A percentile compares a stretch with the other conserved stretches of the same genome.
Conservation (phyloP, 2,113 vertebrate species). For the Lepisosteus osseus region DNA sequence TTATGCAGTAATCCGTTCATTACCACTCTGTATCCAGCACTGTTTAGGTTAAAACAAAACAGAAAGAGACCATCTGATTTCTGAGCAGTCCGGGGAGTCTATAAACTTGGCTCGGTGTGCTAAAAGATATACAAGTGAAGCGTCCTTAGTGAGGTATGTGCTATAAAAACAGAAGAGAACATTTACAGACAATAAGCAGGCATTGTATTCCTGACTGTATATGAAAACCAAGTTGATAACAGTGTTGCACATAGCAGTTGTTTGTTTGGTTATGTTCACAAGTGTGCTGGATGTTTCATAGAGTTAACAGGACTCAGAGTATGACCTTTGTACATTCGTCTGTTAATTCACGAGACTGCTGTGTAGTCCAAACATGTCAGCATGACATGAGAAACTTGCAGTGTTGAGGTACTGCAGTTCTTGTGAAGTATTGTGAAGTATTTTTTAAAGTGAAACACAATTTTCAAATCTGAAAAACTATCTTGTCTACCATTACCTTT, state of each 20-base stretch:
- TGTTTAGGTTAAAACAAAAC: constrained; percentile 29
- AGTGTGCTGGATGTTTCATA: constrained; percentile 17
- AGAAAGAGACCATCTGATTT: not conserved
- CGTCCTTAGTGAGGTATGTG: constrained; percentile 20
- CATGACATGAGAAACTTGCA: not conserved
- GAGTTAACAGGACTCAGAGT: constrained; percentile 3
- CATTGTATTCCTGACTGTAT: constrained; percentile 28
- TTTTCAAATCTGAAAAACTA: too few species aligned
- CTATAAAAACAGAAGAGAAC: constrained; percentile 33
- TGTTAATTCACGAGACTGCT: constrained; percentile 21
- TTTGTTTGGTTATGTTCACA: constrained; percentile 26
- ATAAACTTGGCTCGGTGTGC: constrained; percentile 36
- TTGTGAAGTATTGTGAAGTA: not conserved
- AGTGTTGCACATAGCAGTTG: constrained; percentile 16
- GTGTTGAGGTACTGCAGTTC: not conserved
- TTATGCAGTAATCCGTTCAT: constrained; percentile 15
- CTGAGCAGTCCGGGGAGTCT: constrained; percentile 19
- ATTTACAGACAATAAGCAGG: constrained; percentile 8
- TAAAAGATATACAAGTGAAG: constrained; percentile 29
- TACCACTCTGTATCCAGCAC: constrained; percentile 17
- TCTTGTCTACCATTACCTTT: too few species aligned
- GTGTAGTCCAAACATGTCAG: constrained; percentile 25
- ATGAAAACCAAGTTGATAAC: constrained; percentile 38
- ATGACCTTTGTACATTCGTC: constrained; percentile 8
- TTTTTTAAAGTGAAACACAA: too few species aligned